Percentiles rank a stretch among this genome's conserved stretches.
phyloP scores from a whole-genome alignment of 2,888 invertebrate species.

The Rotaria macrura region DNA sequence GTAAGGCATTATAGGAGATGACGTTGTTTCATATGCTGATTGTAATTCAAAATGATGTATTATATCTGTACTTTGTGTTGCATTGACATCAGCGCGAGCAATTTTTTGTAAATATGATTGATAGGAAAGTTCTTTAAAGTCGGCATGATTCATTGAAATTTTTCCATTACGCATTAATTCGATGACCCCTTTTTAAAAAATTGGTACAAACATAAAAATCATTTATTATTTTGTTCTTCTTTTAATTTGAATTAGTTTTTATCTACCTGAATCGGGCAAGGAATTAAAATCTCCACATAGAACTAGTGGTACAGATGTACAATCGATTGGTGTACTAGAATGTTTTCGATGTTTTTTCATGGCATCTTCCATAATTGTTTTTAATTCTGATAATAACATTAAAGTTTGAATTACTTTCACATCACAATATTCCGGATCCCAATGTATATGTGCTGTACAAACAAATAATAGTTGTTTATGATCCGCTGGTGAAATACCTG shows the following conservation, averaged over 20 bases:
- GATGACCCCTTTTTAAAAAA: conserved; percentile 65
- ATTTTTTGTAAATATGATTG: conserved; percentile 79
- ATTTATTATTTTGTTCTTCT: too few relatives aligned
- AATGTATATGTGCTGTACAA: conserved; percentile 90
- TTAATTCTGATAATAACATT: conserved; percentile 90
- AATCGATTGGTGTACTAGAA: conserved; percentile 49
- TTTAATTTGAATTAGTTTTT: too few relatives aligned
- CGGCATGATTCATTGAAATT: conserved; percentile 78
- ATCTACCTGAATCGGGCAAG: conserved; percentile 72
- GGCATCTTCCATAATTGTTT: conserved; percentile 70
- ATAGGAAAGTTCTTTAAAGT: conserved; percentile 89
- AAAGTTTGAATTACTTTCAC: conserved; percentile 97
- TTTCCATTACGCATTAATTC: conserved; percentile 84
- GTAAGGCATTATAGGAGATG: conserved; percentile 67
- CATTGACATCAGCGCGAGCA: conserved; percentile 35
- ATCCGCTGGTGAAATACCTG: neutral
- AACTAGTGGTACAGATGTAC: conserved; percentile 70
- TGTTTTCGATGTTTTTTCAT: conserved; percentile 63
- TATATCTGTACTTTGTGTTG: conserved; percentile 51
- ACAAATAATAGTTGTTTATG: conserved; percentile 32
- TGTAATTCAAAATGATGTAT: conserved; percentile 89
- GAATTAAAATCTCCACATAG: conserved; percentile 98
- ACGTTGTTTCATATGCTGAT: conserved; percentile 76
- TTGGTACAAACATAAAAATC: neutral
- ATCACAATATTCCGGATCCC: conserved; percentile 99